Base-by-base conservation (phyloP, 2,113 vertebrate genomes). In the Perca fluviatilis region DNA sequence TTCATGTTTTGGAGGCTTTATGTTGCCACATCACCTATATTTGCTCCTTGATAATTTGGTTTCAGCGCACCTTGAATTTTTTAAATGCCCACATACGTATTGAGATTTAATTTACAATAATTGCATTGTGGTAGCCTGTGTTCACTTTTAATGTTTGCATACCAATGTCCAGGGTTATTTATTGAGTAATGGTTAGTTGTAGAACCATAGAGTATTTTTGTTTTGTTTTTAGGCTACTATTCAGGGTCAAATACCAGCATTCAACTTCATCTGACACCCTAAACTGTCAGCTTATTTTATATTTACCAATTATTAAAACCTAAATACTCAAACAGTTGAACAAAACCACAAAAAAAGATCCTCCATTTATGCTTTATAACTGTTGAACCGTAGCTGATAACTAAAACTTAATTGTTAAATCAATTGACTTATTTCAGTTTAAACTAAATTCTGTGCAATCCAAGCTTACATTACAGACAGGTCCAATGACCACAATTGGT, bases 51-150 rank as follows among this genome's bases (percentile, higher is more conserved):
- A 14, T 16, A 15, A 21, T 53, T 21, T 11, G 14, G 12, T 43
- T 61, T 51, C 6, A 6, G 56, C 9, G 2, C 15, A 6, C 6
- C 9, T 51, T 13, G 30, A 51, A 5, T 1, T 2, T 21, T 36
- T 30, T 27, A 3, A 3, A n/a, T 43, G 33, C 9, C 2, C 1
- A 6, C 15, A 9, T 5, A 0, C 4, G 2, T 21, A 8, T 18
- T 19, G 16, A 65, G 2, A 53, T 43, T n/a, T 63, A 0, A 75
- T 43, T 62, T 51, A 15, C 10, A 1, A 46, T 21, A 46, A 9
- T 0, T 12, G 18, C 8, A 58, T 25, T 40, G 40, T 19, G 0
- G 4, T 12, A 49, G 5, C 16, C n/a, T 3, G 18, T 1, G 0
- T 43, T 36, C 51, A 40, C 6, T 27, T 73, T 33, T 16, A 63